Percentiles rank a stretch among this genome's conserved stretches.
phyloP scores from a whole-genome alignment of 2,113 vertebrate species.

The Rhizomys pruinosus region DNA sequence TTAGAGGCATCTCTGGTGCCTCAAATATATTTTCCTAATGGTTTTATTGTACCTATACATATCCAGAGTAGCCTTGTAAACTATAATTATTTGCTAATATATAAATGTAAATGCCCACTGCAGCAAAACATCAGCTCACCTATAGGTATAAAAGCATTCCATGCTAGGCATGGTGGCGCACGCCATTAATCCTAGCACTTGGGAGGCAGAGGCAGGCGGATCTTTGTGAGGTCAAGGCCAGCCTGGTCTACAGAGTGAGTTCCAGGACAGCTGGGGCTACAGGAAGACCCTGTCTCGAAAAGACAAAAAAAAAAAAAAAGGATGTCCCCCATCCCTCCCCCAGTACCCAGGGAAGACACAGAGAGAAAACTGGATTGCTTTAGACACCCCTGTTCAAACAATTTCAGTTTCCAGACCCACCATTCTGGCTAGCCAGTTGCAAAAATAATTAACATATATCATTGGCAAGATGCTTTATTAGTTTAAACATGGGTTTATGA shows the following conservation, averaged over 20 bases:
- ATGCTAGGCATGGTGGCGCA: no score
- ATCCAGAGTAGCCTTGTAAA: neutral
- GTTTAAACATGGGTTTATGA: constrained; percentile 23
- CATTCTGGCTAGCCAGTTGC: neutral
- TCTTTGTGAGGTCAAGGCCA: no score
- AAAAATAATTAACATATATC: constrained; percentile 11
- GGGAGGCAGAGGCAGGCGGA: no score
- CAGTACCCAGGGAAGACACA: neutral
- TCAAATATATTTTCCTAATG: neutral
- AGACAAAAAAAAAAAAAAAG: no score
- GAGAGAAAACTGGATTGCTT: neutral
- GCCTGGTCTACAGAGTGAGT: no score
- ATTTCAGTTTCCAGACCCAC: constrained; percentile 26
- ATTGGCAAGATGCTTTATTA: neutral
- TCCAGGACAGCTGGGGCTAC: no score
- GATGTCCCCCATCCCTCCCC: neutral
- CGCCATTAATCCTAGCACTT: no score
- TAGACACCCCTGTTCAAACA: constrained; percentile 40
- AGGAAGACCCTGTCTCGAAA: no score
- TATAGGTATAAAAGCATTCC: neutral
- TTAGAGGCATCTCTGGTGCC: neutral
- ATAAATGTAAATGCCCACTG: neutral
- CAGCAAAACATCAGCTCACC: neutral
- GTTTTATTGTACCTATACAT: neutral
- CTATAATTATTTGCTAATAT: neutral